Percentiles rank a stretch among this genome's conserved stretches.
These are phyloP conservation scores for Catotricha subobsoleta DNA, from an alignment of 2,888 invertebrate genomes.

Conservation along the genomic window DNA sequence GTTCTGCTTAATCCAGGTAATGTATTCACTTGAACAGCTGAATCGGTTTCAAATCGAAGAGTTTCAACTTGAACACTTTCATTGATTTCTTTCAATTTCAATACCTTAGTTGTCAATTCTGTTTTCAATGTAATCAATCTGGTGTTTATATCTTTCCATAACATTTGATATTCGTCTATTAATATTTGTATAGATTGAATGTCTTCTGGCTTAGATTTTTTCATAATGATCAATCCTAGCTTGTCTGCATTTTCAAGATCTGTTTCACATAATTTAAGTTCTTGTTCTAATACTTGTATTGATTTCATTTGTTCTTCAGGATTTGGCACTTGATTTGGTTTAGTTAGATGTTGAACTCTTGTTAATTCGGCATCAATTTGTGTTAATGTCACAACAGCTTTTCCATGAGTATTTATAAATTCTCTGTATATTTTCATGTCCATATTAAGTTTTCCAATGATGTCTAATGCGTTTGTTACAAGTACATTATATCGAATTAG, in stretches of 20 bases:
- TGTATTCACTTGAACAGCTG: slow-evolving; percentile 67
- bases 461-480: slow-evolving; percentile 37
- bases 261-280: slow-evolving; percentile 34
- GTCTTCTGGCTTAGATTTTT: slow-evolving; percentile 36
- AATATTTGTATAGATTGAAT: slow-evolving; percentile 36
- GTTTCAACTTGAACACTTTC: slow-evolving; percentile 54
- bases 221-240: slow-evolving; percentile 40
- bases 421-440: slow-evolving; percentile 44
- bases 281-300: slow-evolving; percentile 33
- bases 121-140: slow-evolving; percentile 32
- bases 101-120: slow-evolving; percentile 23
- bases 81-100: slow-evolving; percentile 31
- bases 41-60: slow-evolving; percentile 55
- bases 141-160: slow-evolving; percentile 42
- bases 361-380: slow-evolving; percentile 55
- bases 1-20: slow-evolving; percentile 40
- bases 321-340: slow-evolving; percentile 15
- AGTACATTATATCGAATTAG: slow-evolving; percentile 48
- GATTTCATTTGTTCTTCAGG: slow-evolving; percentile 17
- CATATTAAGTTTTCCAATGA: slow-evolving; percentile 37
- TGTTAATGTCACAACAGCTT: slow-evolving; percentile 49
- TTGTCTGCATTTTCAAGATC: slow-evolving; percentile 39
- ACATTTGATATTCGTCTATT: slow-evolving; percentile 44
- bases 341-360: slow-evolving; percentile 42
- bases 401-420: slow-evolving; percentile 52